Base-by-base conservation (phyloP, 2,113 vertebrate genomes). In the Trematocara nigrifrons region DNA sequence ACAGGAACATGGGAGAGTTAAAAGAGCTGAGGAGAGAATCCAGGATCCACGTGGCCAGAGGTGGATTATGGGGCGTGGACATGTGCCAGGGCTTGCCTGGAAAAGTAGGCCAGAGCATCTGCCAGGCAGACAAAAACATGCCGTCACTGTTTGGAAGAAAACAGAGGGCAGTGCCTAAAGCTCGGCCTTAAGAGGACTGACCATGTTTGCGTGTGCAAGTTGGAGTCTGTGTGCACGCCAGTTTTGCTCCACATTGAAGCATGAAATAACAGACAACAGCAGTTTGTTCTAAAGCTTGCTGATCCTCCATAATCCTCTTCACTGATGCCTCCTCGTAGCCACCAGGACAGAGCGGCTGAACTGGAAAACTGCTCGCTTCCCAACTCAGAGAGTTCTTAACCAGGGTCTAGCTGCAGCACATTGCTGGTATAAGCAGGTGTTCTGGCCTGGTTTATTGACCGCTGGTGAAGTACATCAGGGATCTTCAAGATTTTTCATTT, bases 91-190 rank as follows among this genome's bases (percentile, higher is more conserved):
- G 54, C 76, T 79, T 29, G 26, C 78, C 64, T 61, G 79, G 51
- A 84, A 91, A 96, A 96, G 91, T 94, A 95, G 95, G 94, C 76
- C 94, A 95, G 80, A 10, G 71, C 85, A 91, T 87, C 77, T 84
- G 92, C 89, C 90, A 85, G 54, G 84, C 87, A 91, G 88, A 94
- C 85, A 74, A 93, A 95, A 93, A 85, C 86, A 86, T 64, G 81
- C 12, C 16, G 82, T 88, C 90, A 86, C 42, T 5, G 13, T 47
- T 69, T 29, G 57, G 40, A 78, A 61, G 40, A 18, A 26, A 20
- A 54, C 31, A 22, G 22, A 45, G 40, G 79, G 61, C 26, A 52
- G 45, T 35, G 74, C 45, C 85, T 54, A 9, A 86, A 74, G 51
- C 12, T 29, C 22, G 8, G 56, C 86, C 74, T 74, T 16, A 54